phyloP scores from a whole-genome alignment of 2,113 vertebrate species.

The Protobothrops flavoviridis region DNA sequence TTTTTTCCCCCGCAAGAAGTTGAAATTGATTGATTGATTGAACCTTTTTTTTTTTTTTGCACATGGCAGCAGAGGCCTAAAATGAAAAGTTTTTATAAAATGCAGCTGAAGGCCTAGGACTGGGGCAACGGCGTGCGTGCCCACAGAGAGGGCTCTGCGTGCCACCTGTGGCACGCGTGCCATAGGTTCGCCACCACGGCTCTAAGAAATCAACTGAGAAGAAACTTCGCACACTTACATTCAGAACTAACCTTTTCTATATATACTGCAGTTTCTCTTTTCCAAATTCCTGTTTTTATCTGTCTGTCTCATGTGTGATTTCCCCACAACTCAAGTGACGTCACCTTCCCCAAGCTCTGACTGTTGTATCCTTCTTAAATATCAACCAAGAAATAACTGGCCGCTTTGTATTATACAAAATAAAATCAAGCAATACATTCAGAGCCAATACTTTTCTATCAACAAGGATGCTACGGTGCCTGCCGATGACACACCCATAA shows the following conservation, averaged over 20 bases:
- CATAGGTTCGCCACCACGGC: too few species aligned
- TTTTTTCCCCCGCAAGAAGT: too few species aligned
- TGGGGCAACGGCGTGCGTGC: too few species aligned
- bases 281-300: neutral
- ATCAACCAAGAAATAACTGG: neutral
- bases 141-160: too few species aligned
- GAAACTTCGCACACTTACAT: neutral
- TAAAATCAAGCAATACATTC: neutral
- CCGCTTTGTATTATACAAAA: neutral
- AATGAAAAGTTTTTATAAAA: too few species aligned
- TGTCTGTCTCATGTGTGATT: neutral
- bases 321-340: neutral
- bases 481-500: neutral
- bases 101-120: too few species aligned
- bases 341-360: neutral
- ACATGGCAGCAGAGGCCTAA: too few species aligned
- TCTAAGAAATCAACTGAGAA: neutral
- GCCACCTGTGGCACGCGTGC: too few species aligned
- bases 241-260: neutral
- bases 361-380: neutral
- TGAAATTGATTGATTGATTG: too few species aligned
- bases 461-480: neutral
- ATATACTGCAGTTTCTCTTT: neutral
- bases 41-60: too few species aligned
- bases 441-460: neutral